Evolutionary conservation across 2,888 invertebrate species (phyloP), one percentile per base, ranked within the genome.

Genomic region (Brachyopa scutellaris): DNA sequence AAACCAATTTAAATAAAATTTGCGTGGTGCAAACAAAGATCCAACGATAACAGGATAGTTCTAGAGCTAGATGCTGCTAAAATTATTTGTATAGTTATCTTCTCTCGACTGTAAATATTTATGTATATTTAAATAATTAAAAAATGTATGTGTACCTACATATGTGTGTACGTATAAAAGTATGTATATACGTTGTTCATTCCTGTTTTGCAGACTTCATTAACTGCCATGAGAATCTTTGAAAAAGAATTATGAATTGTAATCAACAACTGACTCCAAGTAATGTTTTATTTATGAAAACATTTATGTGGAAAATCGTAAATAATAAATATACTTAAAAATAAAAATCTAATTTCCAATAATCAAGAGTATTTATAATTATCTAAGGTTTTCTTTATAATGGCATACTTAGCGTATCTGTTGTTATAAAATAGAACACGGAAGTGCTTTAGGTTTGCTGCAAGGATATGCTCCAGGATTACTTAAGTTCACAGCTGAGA

Each of bases 191-290:
- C 79, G 49, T 74, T 74, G 67, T 73, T 80, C 67, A 74, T 80
- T 74, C 74, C 79, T 74, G 74, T 79, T 67, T 80, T 80, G 79
- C 79, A 80, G 67, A 80, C 79, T 69, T 79, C 47, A 67, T 67
- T 74, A 80, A 74, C 79, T 80, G 79, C 79, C 79, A 80, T 74
- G 29, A 53, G 38, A 61, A 73, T 73, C 47, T 62, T 55, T 61
- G 62, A 51, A 29, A 13, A 70, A 57, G 19, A 38, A 53, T 36
- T 47, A 29, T 59, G 8, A 67, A 72, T 69, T 61, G 64, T 15
- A 59, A 73, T 42, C 53, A 67, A 69, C 8, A 49, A 69, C 59
- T 29, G 59, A 61, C 15, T 42, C 17, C 55, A 15, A 61, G 15
- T 62, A 62, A 33, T 62, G 55, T 79, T 74, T 74, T 61, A 69